Percentiles rank a stretch among this genome's conserved stretches.
These are phyloP conservation scores for Stenchaetothrips biformis DNA, from an alignment of 2,888 invertebrate species.

Conservation along the genomic window DNA sequence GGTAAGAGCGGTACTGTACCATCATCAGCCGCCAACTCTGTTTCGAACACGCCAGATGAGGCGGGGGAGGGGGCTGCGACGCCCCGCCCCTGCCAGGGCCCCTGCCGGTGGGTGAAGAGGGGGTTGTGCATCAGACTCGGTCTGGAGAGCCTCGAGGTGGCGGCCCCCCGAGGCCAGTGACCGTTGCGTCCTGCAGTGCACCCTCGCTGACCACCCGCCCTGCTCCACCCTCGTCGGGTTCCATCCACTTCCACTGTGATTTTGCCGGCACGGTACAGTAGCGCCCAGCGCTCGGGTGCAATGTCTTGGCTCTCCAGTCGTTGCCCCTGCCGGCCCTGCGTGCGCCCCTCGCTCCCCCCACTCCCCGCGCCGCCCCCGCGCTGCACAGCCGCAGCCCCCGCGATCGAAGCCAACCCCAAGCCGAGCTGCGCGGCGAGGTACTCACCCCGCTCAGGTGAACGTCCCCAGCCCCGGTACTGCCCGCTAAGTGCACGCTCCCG, in stretches of 20 bases:
- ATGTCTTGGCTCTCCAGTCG: conserved; percentile 15
- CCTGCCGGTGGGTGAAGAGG: neutral
- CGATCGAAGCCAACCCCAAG: no score
- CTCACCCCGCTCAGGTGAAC: no score
- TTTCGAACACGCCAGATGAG: no score
- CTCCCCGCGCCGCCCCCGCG: no score
- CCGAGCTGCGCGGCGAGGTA: no score
- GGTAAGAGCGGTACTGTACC: neutral
- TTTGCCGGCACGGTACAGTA: neutral
- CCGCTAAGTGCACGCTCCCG: no score
- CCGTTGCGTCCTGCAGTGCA: neutral
- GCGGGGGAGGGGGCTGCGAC: neutral
- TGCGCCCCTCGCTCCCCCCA: no score
- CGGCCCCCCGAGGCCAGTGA: neutral
- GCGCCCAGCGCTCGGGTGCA: neutral
- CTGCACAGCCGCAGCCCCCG: no score
- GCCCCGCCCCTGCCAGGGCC: neutral
- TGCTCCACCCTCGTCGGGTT: neutral
- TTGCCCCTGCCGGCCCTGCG: no score
- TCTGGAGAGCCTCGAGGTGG: neutral
- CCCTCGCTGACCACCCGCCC: neutral
- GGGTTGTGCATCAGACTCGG: neutral
- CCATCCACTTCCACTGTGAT: neutral
- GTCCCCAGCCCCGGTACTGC: no score
- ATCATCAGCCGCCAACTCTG: no score